Evolutionary conservation across 2,888 invertebrate species (phyloP), one percentile per base, ranked within the genome.

Genomic region (Diarsia brunnea): DNA sequence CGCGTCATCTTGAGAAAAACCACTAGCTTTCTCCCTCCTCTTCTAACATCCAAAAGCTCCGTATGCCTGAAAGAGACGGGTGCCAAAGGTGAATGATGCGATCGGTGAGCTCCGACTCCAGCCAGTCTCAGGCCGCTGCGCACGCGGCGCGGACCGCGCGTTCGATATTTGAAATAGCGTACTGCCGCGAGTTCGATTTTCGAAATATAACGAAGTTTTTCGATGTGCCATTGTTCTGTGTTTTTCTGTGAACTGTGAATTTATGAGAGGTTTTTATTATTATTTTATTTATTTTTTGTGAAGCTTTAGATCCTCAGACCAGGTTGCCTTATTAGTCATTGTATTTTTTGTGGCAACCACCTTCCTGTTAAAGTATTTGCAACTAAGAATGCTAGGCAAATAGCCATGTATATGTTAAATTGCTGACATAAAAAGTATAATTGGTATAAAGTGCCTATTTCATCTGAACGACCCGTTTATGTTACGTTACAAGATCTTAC

Each of bases 41-140:
- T 81, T 95, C 91, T 79, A 53, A 68, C 89, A 70, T 72, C 79
- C 61, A 81, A 82, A 88, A 91, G 90, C 89, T 89, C 83, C 69
- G 65, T 82, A 78, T 68, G 92, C 82, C 87, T 78, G 93, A 94
- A 84, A 81, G 90, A 88, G 93, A 94, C 82, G 87, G 91, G 78
- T 76, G 81, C 83, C 88, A 83, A 87, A 92, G 92, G 91, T 93
- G 92, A 92, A 89, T 92, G 91, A 94, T 92, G 93, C 90, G 90
- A 90, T 88, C 79, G 88, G 86, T 84, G 86, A 81, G 82, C 82
- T 81, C 82, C 87, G 95, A 92, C 96, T 96, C 96, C 96, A 92
- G 93, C 88, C 94, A 96, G 96, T 96, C 96, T 96, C 94, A 90
- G 90, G 89, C 88, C 92, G 95, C 89, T 91, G 95, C 95, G 95